Percentiles rank a stretch among this genome's conserved stretches.
Evolutionary conservation across 37 sponge, comb jelly and placozoan genomes (phyloP).

Genomic region (Aplysina aerophoba): DNA sequence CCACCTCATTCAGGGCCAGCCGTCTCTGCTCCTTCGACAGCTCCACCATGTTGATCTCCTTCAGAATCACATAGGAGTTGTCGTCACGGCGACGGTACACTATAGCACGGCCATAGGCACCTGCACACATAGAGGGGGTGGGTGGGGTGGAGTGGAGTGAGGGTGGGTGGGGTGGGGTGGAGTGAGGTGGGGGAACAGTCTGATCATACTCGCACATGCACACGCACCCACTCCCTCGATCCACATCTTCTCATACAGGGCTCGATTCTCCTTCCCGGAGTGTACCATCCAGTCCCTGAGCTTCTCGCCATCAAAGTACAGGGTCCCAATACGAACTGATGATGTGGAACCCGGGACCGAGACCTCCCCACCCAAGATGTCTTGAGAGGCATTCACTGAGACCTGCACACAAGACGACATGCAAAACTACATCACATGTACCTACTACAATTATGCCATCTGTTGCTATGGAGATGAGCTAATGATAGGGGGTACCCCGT

Average conservation of each 20-base stretch:
- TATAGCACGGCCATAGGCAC: constrained; percentile 96
- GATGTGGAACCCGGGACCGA: constrained; percentile 14
- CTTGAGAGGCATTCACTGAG: constrained; percentile 47
- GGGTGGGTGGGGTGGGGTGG: too few relatives aligned
- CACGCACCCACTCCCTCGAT: constrained; percentile 72
- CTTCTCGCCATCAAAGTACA: constrained; percentile 76
- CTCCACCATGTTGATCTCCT: constrained; percentile 93
- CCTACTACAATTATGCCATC: not conserved
- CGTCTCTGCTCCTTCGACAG: constrained; percentile 77
- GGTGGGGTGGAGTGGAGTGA: too few relatives aligned
- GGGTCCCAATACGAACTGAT: constrained; percentile 54
- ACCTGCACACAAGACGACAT: constrained; percentile 8
- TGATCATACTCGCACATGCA: not conserved
- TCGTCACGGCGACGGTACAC: constrained; percentile 93
- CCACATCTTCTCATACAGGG: constrained; percentile 79
- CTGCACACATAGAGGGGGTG: constrained; percentile 40
- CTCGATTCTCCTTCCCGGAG: constrained; percentile 45
- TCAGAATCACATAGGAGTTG: constrained; percentile 91
- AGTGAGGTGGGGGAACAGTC: too few relatives aligned
- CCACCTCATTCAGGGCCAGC: constrained; percentile 86
- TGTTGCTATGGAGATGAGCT: too few relatives aligned
- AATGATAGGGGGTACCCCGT: too few relatives aligned
- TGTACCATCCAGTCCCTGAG: constrained; percentile 78
- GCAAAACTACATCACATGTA: not conserved
- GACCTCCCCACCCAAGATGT: constrained; percentile 55